Evolutionary conservation across 2,888 invertebrate species (phyloP), one percentile per base, ranked within the genome.

Genomic region (Tupiocoris notatus): DNA sequence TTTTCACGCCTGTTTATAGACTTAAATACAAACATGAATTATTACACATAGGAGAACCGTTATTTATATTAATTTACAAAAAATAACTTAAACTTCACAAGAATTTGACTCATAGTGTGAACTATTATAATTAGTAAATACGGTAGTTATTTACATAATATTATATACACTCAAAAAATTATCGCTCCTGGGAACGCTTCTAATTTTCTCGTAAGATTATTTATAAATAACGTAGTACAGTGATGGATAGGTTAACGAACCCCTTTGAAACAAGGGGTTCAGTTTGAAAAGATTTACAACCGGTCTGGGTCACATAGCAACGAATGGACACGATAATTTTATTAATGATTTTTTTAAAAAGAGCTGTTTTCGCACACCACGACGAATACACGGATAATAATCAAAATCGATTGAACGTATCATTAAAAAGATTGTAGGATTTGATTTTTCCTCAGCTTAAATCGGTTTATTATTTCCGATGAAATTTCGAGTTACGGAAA

Each of bases 1-100:
- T 75, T 75, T 23, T 75, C 75, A 75, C 75, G 75, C 75, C 63
- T 75, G 75, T 75, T 75, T 65, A 75, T 75, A 75, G 75, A 75
- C 65, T 75, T 64, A 75, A 75, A 75, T 75, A 75, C 75, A 75
- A 75, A 75, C 75, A 75, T 75, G 75, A 75, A 75, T 65, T 20
- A 75, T 75, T 75, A 75, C 75, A 75, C 73, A 73, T 73, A 61
- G 6, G 39, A 39, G 58, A 62, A 39, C 39, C 56, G 54, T 62
- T 73, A 62, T 73, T 21, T 67, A 73, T 73, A 73, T 62, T 73
- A 73, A 73, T 73, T 70, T 73, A 73, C 73, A 73, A 73, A 73
- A 73, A 73, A 73, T 73, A 73, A 73, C 73, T 73, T 73, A 73
- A 73, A 73, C 61, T 73, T 56, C 73, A 73, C 73, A 63, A 73